Evolutionary conservation across 2,888 invertebrate species (phyloP), one percentile per base, ranked within the genome.

Genomic region (Cryptus viduatorius): DNA sequence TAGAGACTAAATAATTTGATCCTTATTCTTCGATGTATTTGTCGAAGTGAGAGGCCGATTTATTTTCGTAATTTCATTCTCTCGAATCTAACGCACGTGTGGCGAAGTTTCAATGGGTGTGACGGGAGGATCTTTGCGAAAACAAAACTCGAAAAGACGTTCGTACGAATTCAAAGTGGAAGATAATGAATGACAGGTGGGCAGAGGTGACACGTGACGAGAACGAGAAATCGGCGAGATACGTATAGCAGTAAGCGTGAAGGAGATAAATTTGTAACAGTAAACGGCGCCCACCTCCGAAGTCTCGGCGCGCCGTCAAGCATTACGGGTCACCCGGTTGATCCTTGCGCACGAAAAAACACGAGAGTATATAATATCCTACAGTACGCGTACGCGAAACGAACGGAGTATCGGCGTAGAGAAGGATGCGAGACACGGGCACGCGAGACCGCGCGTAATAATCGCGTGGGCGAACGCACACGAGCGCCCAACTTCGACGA

Each of bases 271-370:
- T 59, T 69, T 73, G 72, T 84, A 84, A 84, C 80, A 80, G 83
- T 84, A 80, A 84, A 80, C 53, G 83, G 80, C 83, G 83, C 83
- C 80, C 80, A 83, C 80, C 71, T 83, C 61, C 48, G 69, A 44
- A 42, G 64, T 37, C 53, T 71, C 67, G 67, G 37, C 83, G 64
- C 69, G 76, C 46, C 80, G 29, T 61, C 31, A 50, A 80, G 75
- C 67, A 80, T 80, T 79, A 68, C 80, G 42, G 76, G 79, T 79
- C 79, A 76, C 76, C 79, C 56, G 79, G 71, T 80, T 80, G 65
- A 83, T 79, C 50, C 65, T 77, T 24, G 50, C 37, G 48, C 76
- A 50, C 67, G 48, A 80, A 83, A 73, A 76, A 67, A 69, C 16
- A 29, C 56, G 56, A 71, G 14, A 44, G 31, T 44, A 16, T 80